Base-by-base conservation (phyloP, 2,113 vertebrate species). In the Entelurus aequoreus region DNA sequence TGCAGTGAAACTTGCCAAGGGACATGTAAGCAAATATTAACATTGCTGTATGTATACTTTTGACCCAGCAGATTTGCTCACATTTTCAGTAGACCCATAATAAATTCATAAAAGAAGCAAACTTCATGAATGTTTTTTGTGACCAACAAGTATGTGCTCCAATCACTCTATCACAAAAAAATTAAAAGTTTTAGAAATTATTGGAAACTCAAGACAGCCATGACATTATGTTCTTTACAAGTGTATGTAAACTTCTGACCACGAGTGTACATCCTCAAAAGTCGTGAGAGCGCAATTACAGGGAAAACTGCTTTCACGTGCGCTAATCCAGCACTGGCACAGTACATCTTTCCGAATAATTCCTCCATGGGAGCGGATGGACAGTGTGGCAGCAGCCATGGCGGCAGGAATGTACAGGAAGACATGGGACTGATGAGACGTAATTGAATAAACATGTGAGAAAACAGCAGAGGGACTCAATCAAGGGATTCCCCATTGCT, bases 391-490 rank as follows among this genome's bases (percentile, higher is more conserved):
- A 57, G 58, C 42, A 57, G 58, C 19, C 74, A 38, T 56, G 42
- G 52, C 36, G 10, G 68, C 76, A 66, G 54, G 21, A 65, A 80
- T 64, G 19, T 68, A 68, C 60, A 66, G 69, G 67, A 63, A 67
- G 70, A 68, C 76, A 60, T 63, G 69, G 70, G 71, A 68, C 73
- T 63, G 64, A 58, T 50, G 48, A 62, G 79, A 68, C 66, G 0
- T 87, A 83, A 86, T 84, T 56, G 64, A 83, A 80, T 73, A 80
- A 84, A 84, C 74, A 85, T 84, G 80, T 79, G 77, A 72, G 28
- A 65, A 76, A 77, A 67, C 66, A 62, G 60, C 76, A 79, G 72
- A 81, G 75, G 60, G 76, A 76, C 77, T 81, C 69, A 80, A 81
- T 82, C 75, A 82, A 88, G 84, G 83, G 84, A 84, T 81, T 86